phyloP scores from a whole-genome alignment of 92 coral and sea anemone species.

The Umimayanthus kanabou region DNA sequence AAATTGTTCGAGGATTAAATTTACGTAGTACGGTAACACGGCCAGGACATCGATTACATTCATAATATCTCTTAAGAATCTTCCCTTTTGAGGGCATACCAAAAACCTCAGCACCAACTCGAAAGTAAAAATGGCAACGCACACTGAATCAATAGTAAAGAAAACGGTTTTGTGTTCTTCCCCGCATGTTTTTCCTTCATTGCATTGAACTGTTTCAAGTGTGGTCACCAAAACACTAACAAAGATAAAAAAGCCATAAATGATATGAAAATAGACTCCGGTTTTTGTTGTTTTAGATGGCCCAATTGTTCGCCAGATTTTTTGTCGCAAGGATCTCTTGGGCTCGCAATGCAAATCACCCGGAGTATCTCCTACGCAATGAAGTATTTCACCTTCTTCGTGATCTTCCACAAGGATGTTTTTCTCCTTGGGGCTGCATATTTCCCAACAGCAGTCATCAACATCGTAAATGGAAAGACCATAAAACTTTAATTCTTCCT shows the following conservation, averaged over 20 bases:
- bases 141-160: slow-evolving; percentile 71
- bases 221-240: slow-evolving; percentile 78
- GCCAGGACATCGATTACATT: slow-evolving; percentile 77
- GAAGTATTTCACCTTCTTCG: slow-evolving; percentile 65
- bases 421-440: slow-evolving; percentile 77
- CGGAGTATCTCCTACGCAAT: slow-evolving; percentile 55
- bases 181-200: slow-evolving; percentile 58
- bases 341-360: slow-evolving; percentile 74
- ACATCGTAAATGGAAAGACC: slow-evolving; percentile 93
- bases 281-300: slow-evolving; percentile 85
- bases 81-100: slow-evolving; percentile 78
- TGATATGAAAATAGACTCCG: slow-evolving; percentile 79
- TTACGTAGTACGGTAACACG: slow-evolving; percentile 74
- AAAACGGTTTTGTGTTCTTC: slow-evolving; percentile 61
- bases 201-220: slow-evolving; percentile 78
- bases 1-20: slow-evolving; percentile 61
- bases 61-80: slow-evolving; percentile 69
- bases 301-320: slow-evolving; percentile 87
- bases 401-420: slow-evolving; percentile 65
- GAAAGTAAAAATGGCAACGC: slow-evolving; percentile 78
- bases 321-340: slow-evolving; percentile 71
- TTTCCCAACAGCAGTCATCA: slow-evolving; percentile 89
- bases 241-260: slow-evolving; percentile 83
- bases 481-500: slow-evolving; percentile 90
- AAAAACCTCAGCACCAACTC: slow-evolving; percentile 71